phyloP scores from a whole-genome alignment of 2,888 invertebrate species.

The Resseliella maxima region DNA sequence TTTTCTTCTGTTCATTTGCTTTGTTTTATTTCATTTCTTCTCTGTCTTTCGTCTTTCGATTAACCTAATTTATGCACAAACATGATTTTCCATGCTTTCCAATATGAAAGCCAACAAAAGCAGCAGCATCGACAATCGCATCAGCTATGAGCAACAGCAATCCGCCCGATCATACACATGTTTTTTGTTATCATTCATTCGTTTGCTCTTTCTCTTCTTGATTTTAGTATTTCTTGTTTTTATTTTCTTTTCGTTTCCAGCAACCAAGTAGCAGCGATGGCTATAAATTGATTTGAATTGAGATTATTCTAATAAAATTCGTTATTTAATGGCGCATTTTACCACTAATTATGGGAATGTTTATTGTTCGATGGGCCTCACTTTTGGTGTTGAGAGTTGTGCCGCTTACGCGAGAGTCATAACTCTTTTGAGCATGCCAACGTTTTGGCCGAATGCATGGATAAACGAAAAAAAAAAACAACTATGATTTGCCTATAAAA shows the following conservation, averaged over 20 bases:
- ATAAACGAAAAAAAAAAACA: no score
- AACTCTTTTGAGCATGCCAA: no score
- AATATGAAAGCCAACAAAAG: conserved; percentile 37
- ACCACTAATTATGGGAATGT: conserved; percentile 27
- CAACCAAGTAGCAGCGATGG: not conserved
- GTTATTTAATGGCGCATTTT: conserved; percentile 30
- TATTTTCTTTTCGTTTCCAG: not conserved
- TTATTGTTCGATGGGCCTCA: not conserved
- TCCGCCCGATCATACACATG: not conserved
- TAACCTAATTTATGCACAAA: conserved; percentile 49
- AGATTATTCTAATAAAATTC: conserved; percentile 50
- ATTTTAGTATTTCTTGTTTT: not conserved
- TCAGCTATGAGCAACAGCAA: not conserved
- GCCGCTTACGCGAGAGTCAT: not conserved
- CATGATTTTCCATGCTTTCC: conserved; percentile 52
- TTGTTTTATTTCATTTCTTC: not conserved
- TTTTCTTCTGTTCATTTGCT: not conserved
- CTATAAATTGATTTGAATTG: conserved; percentile 53
- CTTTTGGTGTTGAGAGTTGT: not conserved
- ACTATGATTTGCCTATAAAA: no score
- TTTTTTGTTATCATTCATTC: not conserved
- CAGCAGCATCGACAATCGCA: not conserved
- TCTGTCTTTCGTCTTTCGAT: not conserved
- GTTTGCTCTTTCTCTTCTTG: not conserved
- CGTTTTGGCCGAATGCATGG: no score